phyloP scores from a whole-genome alignment of 2,888 invertebrate species.

The Drosophila stalkeri region DNA sequence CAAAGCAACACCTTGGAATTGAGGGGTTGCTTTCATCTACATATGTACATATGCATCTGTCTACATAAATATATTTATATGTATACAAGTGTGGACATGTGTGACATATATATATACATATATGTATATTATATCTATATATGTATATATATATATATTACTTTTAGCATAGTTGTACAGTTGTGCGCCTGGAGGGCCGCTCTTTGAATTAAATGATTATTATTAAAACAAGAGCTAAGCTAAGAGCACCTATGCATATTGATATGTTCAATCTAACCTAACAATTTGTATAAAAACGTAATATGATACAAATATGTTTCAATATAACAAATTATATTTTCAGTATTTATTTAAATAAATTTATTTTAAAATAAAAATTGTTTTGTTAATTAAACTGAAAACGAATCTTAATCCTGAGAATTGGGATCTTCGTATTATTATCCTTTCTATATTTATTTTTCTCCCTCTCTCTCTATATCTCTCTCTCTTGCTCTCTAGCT shows the following conservation, averaged over 20 bases:
- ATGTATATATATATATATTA: not conserved
- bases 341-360: too few species aligned
- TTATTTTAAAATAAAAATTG: not conserved
- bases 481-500: too few species aligned
- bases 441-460: not conserved
- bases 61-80: slow-evolving; percentile 17
- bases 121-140: not conserved
- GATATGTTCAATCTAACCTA: not conserved
- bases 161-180: slow-evolving; percentile 15
- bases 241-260: not conserved
- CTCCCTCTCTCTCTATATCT: not conserved
- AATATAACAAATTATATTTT: too few species aligned
- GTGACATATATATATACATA: not conserved
- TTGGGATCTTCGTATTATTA: not conserved
- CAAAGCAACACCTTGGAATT: slow-evolving; percentile 74
- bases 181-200: slow-evolving; percentile 30
- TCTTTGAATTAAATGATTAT: not conserved
- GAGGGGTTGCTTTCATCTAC: slow-evolving; percentile 45
- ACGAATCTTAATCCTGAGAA: not conserved
- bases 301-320: too few species aligned
- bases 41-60: slow-evolving; percentile 8
- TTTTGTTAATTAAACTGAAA: not conserved
- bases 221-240: not conserved
- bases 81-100: slow-evolving; percentile 13
- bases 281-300: not conserved